Evolutionary conservation across 1,140 invertebrate genomes (phyloP).

Genomic region (Zaprionus kolodkinae): DNA sequence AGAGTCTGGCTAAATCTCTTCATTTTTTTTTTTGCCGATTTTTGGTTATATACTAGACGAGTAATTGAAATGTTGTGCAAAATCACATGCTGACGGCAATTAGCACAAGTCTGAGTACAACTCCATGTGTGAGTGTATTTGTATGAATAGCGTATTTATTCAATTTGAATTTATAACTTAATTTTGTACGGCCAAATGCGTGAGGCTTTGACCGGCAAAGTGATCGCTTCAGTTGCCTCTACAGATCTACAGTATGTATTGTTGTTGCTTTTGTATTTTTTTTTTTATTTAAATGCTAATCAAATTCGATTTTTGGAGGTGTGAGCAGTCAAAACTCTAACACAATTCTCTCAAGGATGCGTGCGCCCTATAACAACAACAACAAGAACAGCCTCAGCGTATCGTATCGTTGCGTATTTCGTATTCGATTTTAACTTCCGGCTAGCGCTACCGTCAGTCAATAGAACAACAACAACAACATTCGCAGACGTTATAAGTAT

Average conservation of each 20-base stretch:
- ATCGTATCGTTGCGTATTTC: constrained; percentile 1
- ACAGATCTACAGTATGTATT: constrained; percentile 34
- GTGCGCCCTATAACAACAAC: constrained; percentile 35
- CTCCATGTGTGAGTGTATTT: not conserved
- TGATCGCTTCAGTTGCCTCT: constrained; percentile 26
- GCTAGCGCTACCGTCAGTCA: constrained; percentile 16
- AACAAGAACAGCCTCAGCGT: not conserved
- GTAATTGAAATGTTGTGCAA: constrained; percentile 73
- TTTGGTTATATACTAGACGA: not conserved
- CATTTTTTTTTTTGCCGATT: constrained; percentile 18
- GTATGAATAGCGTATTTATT: constrained; percentile 13
- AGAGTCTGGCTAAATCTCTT: constrained; percentile 3
- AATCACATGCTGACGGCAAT: constrained; percentile 71
- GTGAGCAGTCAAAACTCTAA: not conserved
- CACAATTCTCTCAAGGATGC: constrained; percentile 37
- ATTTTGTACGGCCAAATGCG: constrained; percentile 53
- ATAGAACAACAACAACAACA: constrained; percentile 36
- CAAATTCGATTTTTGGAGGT: constrained; percentile 45
- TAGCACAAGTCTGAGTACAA: constrained; percentile 53
- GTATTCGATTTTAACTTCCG: constrained; percentile 37
- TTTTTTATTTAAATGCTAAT: constrained; percentile 68
- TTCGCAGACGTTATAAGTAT: constrained; percentile 23
- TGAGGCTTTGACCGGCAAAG: constrained; percentile 47
- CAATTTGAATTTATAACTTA: constrained; percentile 55
- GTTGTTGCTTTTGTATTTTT: constrained; percentile 42